Base-by-base conservation (phyloP, 2,797 vertebrate genomes). In the Girardinus metallicus region DNA sequence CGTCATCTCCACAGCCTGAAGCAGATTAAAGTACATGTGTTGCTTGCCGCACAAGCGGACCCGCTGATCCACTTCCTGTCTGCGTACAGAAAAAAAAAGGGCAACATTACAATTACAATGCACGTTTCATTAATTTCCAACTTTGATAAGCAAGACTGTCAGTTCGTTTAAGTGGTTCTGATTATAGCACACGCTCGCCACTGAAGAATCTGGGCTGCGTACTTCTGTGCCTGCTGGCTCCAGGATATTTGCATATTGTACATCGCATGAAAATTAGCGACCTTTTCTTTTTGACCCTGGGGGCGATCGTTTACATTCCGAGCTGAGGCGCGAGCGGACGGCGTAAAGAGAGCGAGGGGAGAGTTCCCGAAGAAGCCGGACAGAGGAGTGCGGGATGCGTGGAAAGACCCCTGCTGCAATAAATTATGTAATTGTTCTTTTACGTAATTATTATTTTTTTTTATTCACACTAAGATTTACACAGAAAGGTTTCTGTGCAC, bases 281-380 rank as follows among this genome's bases (percentile, higher is more conserved):
- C 92, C 87, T 93, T 94, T 92, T 89, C 73, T 68, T 87, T 78
- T 85, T 89, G 87, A 91, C 89, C 91, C 85, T 41, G 41, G 29
- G 88, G 90, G 57, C 44, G 60, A 87, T 92, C 70, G 77, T 89
- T 92, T 91, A 88, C 76, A 71, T 87, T 90, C 84, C 86, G 82
- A 68, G 85, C 85, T 85, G 75, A 73, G 74, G 76, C 46, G 79
- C 73, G 43, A 79, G 74, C 77, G 73, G 70, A 70, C 62, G 71
- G 76, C 70, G 12, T 31, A 23, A 18, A 68, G 46, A 79, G 18
- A 74, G 18, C 64, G 47, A 79, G n/a, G 29, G 29, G 72, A 71
- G 62, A 78, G 62, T 8, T 71, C 26, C 53, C 49, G 26, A 73
- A 36, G 34, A 39, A 55, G 75, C 79, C 66, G 6, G 46, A 46